Evolutionary conservation across 2,113 vertebrate genomes (phyloP), one percentile per base, ranked within the genome.

Genomic region (Bufo bufo): DNA sequence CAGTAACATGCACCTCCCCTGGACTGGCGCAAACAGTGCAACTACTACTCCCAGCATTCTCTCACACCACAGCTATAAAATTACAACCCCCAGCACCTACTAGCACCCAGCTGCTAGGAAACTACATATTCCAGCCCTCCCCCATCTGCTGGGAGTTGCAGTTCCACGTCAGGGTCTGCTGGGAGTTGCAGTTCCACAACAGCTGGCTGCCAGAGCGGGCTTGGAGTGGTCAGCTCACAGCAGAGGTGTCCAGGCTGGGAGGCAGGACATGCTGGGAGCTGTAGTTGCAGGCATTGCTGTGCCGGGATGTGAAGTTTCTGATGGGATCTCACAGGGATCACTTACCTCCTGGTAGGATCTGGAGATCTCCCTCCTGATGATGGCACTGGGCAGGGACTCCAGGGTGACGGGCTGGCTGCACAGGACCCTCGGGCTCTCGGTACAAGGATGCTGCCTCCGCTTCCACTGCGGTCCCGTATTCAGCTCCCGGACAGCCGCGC

Each of bases 341-440:
- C 4, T 61, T 94, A 99, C 98, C 97, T 98, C 96, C 88, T 93
- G 94, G 92, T 98, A 99, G 77, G 96, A 95, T 45, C 92, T 93
- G 89, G 93, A 91, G 19, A 74, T 78, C 75, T 96, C 96, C 0
- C 92, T 94, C 69, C 95, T 91, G 14, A 93, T 92, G 97, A 98
- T 98, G 90, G 93, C 92, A 91, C 69, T 86, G 65, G 69, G 49
- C 54, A 23, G 17, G 5, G 43, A 43, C 2, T 86, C 12, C 89
- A 49, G 52, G 71, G 23, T 80, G 54, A 11, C 66, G 17, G 11
- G 8, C 5, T 7, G 56, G 3, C 56, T 7, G 9, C 33, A 33
- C 33, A 33, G 56, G 52, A 6, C 2, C 9, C 56, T 4, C 63
- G 6, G 49, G 52, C 33, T 47, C 2, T 45, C 50, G 0, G 33